A percentile compares a stretch with the other conserved stretches of the same genome.
Conservation (phyloP, 2,113 vertebrate species). For the Choloepus hoffmanni region DNA sequence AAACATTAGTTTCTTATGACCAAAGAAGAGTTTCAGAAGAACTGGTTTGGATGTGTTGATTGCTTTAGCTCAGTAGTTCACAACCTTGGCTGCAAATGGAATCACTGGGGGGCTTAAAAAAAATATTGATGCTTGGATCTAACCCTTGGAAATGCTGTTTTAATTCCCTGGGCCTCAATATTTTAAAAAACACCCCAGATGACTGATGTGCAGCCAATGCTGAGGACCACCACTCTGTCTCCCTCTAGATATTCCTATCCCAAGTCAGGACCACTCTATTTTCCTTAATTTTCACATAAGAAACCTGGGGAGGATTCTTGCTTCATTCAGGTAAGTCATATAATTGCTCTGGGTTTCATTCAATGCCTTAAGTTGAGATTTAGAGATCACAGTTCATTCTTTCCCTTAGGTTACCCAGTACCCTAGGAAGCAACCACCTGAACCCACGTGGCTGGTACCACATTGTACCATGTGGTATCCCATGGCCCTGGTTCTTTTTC, state of each 20-base stretch:
- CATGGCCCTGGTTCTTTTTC: not conserved
- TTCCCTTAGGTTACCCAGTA: not conserved
- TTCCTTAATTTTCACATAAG: not conserved
- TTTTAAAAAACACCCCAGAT: not conserved
- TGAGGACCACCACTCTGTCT: not conserved
- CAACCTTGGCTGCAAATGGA: not conserved
- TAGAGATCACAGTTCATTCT: constrained; percentile 5
- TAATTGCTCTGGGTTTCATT: not conserved
- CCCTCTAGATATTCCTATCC: not conserved
- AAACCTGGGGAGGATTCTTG: not conserved
- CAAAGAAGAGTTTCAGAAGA: not conserved
- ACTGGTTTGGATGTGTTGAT: not conserved
- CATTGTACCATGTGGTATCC: no score
- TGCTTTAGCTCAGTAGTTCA: not conserved
- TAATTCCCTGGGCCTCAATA: not conserved
- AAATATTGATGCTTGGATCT: not conserved
- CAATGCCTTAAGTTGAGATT: not conserved
- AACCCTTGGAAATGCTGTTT: not conserved
- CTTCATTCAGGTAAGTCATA: not conserved
- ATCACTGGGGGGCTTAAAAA: not conserved
- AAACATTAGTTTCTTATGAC: not conserved
- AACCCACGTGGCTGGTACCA: not conserved
- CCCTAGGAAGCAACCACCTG: not conserved
- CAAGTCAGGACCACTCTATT: not conserved
- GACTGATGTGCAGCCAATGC: not conserved